Conservation (phyloP, 2,797 vertebrate genomes). For the Tinamus major region DNA sequence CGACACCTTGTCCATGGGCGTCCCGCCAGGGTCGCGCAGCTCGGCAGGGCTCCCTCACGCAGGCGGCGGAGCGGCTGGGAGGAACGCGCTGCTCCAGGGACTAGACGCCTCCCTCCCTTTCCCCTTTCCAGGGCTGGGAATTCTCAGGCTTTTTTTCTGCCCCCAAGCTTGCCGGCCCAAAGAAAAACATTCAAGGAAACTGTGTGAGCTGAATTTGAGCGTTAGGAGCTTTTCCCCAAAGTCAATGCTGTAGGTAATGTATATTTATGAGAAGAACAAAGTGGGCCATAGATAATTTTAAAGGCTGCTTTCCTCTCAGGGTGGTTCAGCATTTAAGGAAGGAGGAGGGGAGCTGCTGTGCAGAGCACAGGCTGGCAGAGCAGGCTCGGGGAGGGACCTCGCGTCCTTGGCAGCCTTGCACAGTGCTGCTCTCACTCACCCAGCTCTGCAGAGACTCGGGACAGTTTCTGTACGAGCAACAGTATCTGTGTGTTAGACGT, state of each 20-base stretch:
- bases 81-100: fast-evolving
- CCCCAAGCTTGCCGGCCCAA: constrained; percentile 28
- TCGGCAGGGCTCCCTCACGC: not conserved
- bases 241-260: constrained; percentile 54
- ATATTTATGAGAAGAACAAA: constrained; percentile 64
- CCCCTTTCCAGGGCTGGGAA: not conserved
- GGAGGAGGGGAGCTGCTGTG: not conserved
- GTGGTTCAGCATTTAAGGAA: not conserved
- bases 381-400: not conserved
- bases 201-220: constrained; percentile 35
- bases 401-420: not conserved
- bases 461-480: not conserved
- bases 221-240: constrained; percentile 16
- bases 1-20: not conserved
- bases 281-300: constrained; percentile 27
- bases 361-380: not conserved
- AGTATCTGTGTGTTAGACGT: not conserved
- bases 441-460: not conserved
- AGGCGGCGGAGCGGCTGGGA: not conserved
- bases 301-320: not conserved
- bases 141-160: not conserved
- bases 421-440: no score
- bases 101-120: not conserved
- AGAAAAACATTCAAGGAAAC: constrained; percentile 55
- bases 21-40: fast-evolving